Evolutionary conservation across 2,797 vertebrate genomes (phyloP).

Genomic region (Lerista edwardsae): DNA sequence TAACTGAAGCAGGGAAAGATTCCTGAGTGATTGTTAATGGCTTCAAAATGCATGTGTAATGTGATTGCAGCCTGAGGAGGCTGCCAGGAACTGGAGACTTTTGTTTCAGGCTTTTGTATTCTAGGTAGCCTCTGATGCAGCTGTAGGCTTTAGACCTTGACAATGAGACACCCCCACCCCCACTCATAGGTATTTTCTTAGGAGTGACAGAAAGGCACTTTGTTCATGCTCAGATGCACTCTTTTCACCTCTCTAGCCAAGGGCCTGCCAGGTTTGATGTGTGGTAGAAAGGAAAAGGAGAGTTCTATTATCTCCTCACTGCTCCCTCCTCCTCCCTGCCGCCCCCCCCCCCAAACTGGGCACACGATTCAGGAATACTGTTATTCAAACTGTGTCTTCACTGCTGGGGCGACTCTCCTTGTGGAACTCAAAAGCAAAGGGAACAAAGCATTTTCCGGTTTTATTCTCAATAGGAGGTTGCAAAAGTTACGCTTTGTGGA

Average conservation of each 20-base stretch:
- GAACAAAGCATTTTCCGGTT: too few relatives aligned
- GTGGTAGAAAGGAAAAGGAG: not conserved
- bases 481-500: not conserved
- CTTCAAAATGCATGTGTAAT: not conserved
- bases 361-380: not conserved
- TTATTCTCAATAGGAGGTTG: not conserved
- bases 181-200: too few relatives aligned
- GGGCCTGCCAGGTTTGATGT: not conserved
- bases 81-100: not conserved
- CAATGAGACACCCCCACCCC: too few relatives aligned
- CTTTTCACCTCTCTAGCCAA: too few relatives aligned
- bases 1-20: not conserved
- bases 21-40: not conserved
- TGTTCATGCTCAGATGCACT: too few relatives aligned
- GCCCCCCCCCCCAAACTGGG: not conserved
- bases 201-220: too few relatives aligned
- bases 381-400: fast-evolving
- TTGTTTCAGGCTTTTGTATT: not conserved
- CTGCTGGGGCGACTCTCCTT: not conserved
- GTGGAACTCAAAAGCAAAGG: not conserved
- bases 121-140: not conserved
- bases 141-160: too few relatives aligned
- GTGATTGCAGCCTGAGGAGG: not conserved
- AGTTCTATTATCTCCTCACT: not conserved
- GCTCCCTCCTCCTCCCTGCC: not conserved